Evolutionary conservation across 1,140 invertebrate genomes (phyloP).

Genomic region (Heliconius hewitsoni): DNA sequence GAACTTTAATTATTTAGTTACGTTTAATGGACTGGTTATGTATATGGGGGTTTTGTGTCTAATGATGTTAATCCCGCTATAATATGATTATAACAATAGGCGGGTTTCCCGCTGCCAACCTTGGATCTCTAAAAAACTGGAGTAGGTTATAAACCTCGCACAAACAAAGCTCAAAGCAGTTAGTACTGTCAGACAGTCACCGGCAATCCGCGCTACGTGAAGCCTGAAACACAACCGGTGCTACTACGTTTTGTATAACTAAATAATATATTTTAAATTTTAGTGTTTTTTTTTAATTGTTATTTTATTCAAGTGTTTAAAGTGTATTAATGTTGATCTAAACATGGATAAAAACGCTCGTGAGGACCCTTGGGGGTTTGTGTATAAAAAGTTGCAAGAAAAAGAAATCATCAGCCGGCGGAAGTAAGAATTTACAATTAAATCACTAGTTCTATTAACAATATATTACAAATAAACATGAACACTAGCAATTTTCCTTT

Average conservation of each 20-base stretch:
- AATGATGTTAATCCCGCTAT: constrained; percentile 28
- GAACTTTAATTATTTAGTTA: neutral
- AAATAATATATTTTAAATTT: neutral
- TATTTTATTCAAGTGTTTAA: neutral
- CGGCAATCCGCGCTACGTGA: constrained; percentile 47
- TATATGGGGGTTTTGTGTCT: neutral
- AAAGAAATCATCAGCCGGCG: constrained; percentile 63
- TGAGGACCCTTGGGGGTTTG: constrained; percentile 66
- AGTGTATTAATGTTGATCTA: neutral
- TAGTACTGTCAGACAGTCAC: constrained; percentile 47
- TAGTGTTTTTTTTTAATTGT: neutral
- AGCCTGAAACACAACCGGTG: constrained; percentile 54
- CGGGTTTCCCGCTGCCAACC: constrained; percentile 46
- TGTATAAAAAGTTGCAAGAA: constrained; percentile 67
- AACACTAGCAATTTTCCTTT: neutral
- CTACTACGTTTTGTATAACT: neutral
- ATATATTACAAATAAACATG: neutral
- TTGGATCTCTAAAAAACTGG: constrained; percentile 68
- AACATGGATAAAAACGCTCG: constrained; percentile 50
- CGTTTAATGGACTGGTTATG: neutral
- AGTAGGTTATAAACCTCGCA: constrained; percentile 57
- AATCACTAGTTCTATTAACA: neutral
- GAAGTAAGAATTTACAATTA: constrained; percentile 55
- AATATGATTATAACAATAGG: constrained; percentile 39
- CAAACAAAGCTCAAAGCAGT: constrained; percentile 61